These are phyloP conservation scores for Monodelphis domestica DNA, from an alignment of 2,797 vertebrate species.

Conservation along the genomic window DNA sequence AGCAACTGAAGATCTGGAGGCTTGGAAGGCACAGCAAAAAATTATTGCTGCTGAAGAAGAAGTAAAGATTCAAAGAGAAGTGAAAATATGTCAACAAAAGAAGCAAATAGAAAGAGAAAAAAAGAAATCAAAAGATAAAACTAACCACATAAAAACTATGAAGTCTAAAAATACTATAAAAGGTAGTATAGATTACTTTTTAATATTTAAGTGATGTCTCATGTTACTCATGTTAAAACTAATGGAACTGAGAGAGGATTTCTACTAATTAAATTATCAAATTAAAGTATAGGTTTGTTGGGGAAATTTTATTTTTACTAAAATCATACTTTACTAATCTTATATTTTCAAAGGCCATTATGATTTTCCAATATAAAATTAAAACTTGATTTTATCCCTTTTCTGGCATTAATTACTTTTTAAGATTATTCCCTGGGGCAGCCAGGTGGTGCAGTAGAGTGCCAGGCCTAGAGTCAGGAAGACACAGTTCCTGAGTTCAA, in stretches of 20 bases:
- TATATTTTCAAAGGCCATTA: neutral
- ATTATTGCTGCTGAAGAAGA: constrained; percentile 78
- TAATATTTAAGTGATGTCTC: constrained; percentile 36
- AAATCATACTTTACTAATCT: neutral
- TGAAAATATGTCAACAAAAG: constrained; percentile 33
- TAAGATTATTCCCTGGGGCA: neutral
- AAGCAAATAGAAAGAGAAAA: constrained; percentile 65
- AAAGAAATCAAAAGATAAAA: constrained; percentile 60
- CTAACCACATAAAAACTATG: constrained; percentile 51
- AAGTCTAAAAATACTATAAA: constrained; percentile 45
- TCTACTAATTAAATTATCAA: neutral
- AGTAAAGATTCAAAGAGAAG: constrained; percentile 40
- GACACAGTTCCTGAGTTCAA: no score
- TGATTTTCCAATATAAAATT: neutral
- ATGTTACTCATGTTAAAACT: constrained; percentile 14
- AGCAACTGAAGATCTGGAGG: constrained; percentile 88
- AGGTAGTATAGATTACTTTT: constrained; percentile 73
- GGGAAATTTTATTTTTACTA: neutral
- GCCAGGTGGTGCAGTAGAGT: no score
- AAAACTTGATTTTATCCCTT: neutral
- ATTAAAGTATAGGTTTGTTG: neutral
- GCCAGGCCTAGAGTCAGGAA: no score
- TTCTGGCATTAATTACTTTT: no score
- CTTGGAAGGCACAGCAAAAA: constrained; percentile 87
- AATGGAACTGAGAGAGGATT: neutral